Evolutionary conservation across 2,797 vertebrate species (phyloP), one percentile per base, ranked within the genome.

Genomic region (Siniperca undulata): DNA sequence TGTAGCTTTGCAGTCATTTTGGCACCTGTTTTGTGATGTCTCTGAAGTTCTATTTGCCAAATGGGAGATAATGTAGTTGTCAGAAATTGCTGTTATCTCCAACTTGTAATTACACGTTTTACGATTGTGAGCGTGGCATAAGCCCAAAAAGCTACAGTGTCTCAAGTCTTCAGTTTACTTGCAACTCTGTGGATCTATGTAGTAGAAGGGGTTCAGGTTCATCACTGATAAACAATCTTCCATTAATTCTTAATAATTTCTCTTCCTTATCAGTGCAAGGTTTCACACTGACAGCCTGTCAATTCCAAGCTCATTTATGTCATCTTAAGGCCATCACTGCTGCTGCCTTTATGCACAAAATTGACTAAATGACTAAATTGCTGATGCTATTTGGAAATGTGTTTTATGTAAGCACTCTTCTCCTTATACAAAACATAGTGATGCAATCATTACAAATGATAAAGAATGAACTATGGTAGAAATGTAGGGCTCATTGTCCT

Each of bases 201-300:
- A 20, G 56, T 38, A 61, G 4, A 27, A 20, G 2, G 7, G 2
- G 7, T 59, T 46, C 40, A 46, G n/a, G 5, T 78, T 58, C 20
- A 46, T 52, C 50, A 24, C 20, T 34, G 14, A 50, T 27, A 27
- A 14, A 30, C 50, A 19, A 42, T 22, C 66, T 53, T 5, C 60
- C 8, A 30, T 66, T 58, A 58, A 17, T 40, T 52, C 44, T 36
- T 11, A 69, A 24, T n/a, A 20, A 56, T 59, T 67, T 58, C 9
- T 61, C 24, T 34, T 56, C 17, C 22, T 61, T 17, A 61, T 52
- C 50, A 24, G 42, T 27, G 56, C 38, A n/a, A 46, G 14, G 17
- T n/a, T 78, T 73, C 69, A 42, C 48, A 50, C 52, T 36, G 73
- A 40, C 53, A 62, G 34, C 22, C 58, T 46, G 53, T 74, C 65